These are phyloP conservation scores for Oikopleura vanhoeffeni DNA, from an alignment of 23 tunicate genomes.

Conservation along the genomic window DNA sequence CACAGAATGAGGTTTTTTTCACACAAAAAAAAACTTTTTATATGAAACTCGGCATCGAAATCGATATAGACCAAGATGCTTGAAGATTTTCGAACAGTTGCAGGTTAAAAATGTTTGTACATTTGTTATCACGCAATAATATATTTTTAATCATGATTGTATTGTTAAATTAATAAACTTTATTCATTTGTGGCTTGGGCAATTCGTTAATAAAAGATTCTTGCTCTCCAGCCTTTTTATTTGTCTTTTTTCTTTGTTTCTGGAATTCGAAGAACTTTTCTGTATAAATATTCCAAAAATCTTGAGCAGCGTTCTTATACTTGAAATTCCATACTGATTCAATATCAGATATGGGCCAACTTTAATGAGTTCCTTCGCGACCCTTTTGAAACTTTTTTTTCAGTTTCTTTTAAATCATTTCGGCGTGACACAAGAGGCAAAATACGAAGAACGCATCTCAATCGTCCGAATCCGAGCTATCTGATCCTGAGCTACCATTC, in stretches of 20 bases:
- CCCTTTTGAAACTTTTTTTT: neutral
- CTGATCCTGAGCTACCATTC: neutral
- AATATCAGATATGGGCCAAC: constrained; percentile 6
- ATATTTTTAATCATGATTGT: too few species aligned
- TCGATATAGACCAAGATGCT: too few species aligned
- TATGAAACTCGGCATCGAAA: too few species aligned
- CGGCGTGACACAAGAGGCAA: constrained; percentile 8
- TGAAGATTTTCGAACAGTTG: too few species aligned
- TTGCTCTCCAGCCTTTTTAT: neutral
- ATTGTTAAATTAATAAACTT: too few species aligned
- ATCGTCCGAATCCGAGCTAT: neutral
- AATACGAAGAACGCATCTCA: neutral
- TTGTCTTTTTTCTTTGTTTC: neutral
- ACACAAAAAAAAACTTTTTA: too few species aligned
- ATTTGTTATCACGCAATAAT: too few species aligned
- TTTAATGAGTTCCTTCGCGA: neutral
- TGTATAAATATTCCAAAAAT: neutral
- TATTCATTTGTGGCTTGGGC: neutral
- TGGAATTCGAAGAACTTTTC: neutral
- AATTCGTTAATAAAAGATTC: neutral
- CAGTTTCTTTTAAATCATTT: neutral
- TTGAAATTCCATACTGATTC: neutral
- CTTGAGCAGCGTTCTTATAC: neutral
- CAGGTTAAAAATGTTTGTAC: too few species aligned
- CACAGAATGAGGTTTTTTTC: too few species aligned